phyloP scores from a whole-genome alignment of 2,888 invertebrate genomes.

The Cataglyphis livida region DNA sequence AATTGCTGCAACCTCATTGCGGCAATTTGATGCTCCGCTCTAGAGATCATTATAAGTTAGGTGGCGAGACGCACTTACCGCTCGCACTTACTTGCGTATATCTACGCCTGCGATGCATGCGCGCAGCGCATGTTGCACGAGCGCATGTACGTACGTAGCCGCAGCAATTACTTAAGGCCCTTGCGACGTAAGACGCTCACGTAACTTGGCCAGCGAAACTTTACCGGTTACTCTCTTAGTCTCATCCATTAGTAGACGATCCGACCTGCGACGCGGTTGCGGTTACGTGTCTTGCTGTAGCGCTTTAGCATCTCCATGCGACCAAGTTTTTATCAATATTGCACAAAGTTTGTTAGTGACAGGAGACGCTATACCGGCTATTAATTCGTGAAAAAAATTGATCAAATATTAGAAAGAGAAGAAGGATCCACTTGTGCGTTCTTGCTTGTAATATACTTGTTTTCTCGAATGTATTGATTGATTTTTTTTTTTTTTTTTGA shows the following conservation, averaged over 20 bases:
- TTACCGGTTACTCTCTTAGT: constrained; percentile 51
- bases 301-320: background rate
- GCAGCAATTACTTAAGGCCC: constrained; percentile 66
- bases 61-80: constrained; percentile 42
- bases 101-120: constrained; percentile 7
- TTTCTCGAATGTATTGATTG: background rate
- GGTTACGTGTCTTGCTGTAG: constrained; percentile 30
- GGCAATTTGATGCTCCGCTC: constrained; percentile 67
- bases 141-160: constrained; percentile 35
- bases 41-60: constrained; percentile 69
- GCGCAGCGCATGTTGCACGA: constrained; percentile 16
- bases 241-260: constrained; percentile 52
- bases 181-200: constrained; percentile 60
- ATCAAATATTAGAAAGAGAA: background rate
- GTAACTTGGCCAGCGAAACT: constrained; percentile 57
- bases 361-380: constrained; percentile 10
- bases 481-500: background rate
- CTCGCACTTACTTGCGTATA: constrained; percentile 12
- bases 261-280: constrained; percentile 26
- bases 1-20: constrained; percentile 65
- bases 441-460: background rate
- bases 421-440: background rate
- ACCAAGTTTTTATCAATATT: constrained; percentile 34
- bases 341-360: constrained; percentile 22
- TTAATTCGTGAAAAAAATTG: constrained; percentile 24